Base-by-base conservation (phyloP, 2,797 vertebrate genomes). In the Crocodylus rhombifer region DNA sequence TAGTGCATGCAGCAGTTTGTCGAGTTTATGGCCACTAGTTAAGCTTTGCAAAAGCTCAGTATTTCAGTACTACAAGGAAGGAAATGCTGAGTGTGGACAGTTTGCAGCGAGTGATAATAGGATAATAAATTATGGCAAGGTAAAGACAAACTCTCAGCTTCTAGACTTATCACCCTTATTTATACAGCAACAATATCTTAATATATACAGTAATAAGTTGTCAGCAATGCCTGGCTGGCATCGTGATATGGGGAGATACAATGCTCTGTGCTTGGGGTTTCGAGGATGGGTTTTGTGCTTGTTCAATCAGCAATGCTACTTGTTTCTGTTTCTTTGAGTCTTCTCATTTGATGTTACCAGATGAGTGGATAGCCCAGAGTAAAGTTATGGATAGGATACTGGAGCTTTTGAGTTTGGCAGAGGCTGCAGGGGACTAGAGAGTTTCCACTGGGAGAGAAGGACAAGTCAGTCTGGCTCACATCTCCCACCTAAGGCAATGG, bases 81-180 rank as follows among this genome's bases (percentile, higher is more conserved):
- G 81, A 91, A 97, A 81, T 96, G 95, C 97, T 93, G 95, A 97
- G 78, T 83, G 89, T 93, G 98, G 92, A 96, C 90, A 92, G 96
- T 97, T 98, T 96, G 96, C 96, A 97, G 96, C 97, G 97, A 97
- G 95, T 94, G 90, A 95, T 98, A 98, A 98, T 95, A 97, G 97
- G 95, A 96, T 97, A 97, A 97, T 98, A 98, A 98, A 98, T 98
- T 98, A 91, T 93, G 92, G 81, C 83, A 92, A 20, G 74, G 97
- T 97, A 95, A 98, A 98, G 97, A 96, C 77, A 97, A 96, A 92
- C 84, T 97, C 95, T 86, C 85, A 76, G 14, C 5, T 2, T 74
- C 62, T 14, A 91, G 84, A 95, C 80, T 42, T 93, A 79, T 14
- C 83, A 77, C 80, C 90, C 63, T 91, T 90, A 87, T 91, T 96